Base-by-base conservation (phyloP, 2,888 invertebrate genomes). In the Euzetes globulus region DNA sequence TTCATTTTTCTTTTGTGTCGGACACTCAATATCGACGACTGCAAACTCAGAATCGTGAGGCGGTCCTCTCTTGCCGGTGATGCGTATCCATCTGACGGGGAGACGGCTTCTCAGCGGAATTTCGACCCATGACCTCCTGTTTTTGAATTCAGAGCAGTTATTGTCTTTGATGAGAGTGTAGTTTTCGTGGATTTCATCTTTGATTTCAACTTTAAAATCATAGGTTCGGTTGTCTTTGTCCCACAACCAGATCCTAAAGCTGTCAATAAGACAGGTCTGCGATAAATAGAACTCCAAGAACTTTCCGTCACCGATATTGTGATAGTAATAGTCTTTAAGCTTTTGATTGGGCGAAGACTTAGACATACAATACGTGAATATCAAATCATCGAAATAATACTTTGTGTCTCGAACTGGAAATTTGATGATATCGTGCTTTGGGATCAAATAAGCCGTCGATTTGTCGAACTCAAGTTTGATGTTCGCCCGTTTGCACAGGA, bases 251-350 rank as follows among this genome's bases (percentile, higher is more conserved):
- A 70, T 11, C 25, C 47, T 37, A 27, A 70, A 70, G 33, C 19
- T 47, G 19, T 70, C 70, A 7, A 70, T 70, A 5, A 70, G 47
- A 70, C 70, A 70, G 41, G 70, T 70, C 27, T 70, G 70, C 2
- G 47, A 15, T 22, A 70, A 45, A 70, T 70, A 70, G 70, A 70
- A 70, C 22, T 70, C 70, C 1, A 70, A 25, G 25, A 17, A 27
- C 0, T 25, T 22, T 4, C 13, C 17, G 47, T 70, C 70, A 9
- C 47, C 47, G 9, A 70, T 27, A 19, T 13, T 11, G 47, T 70
- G 70, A 27, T 70, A 70, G 25, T 15, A 47, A 37, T 70, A 70
- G 9, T 47, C 15, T 13, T n/a, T 45, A 17, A 19, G 13, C 22
- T 70, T 70, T 5, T 70, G 25, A 3, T 41, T 25, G 3, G 15